These are phyloP conservation scores for Coecobrya sp. DNA, from an alignment of 2,888 invertebrate species.

Conservation along the genomic window DNA sequence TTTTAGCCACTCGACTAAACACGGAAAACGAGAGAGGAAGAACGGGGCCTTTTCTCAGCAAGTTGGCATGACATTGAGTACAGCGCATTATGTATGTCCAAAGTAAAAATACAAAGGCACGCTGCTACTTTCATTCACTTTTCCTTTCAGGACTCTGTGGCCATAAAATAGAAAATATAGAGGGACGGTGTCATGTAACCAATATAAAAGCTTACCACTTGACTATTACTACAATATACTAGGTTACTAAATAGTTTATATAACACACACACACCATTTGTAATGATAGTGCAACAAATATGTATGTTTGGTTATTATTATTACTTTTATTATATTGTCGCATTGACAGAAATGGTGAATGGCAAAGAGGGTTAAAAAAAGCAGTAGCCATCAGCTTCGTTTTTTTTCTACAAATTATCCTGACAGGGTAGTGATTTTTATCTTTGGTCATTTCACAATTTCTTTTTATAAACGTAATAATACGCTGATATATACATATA, in stretches of 20 bases:
- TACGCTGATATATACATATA: neutral
- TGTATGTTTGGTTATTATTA: slow-evolving; percentile 19
- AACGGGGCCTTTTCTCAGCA: slow-evolving; percentile 75
- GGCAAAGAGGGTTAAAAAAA: slow-evolving; percentile 26
- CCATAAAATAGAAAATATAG: neutral
- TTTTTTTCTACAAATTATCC: slow-evolving; percentile 52
- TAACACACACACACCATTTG: neutral
- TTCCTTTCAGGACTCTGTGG: slow-evolving; percentile 8
- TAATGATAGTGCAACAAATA: neutral
- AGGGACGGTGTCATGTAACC: slow-evolving; percentile 44
- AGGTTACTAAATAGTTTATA: slow-evolving; percentile 15
- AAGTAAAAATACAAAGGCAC: neutral
- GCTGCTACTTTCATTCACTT: slow-evolving; percentile 64
- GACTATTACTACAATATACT: too few relatives aligned
- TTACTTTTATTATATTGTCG: slow-evolving; percentile 15
- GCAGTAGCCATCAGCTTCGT: slow-evolving; percentile 1
- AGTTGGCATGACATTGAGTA: slow-evolving; percentile 17
- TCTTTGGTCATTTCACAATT: slow-evolving; percentile 45
- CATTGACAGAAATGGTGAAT: slow-evolving; percentile 9
- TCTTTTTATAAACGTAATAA: neutral
- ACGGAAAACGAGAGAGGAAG: slow-evolving; percentile 80
- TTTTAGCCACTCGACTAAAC: slow-evolving; percentile 86
- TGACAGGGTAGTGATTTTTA: slow-evolving; percentile 54
- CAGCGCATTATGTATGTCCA: neutral
- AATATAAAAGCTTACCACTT: neutral